These are phyloP conservation scores for Triops cancriformis DNA, from an alignment of 1,140 invertebrate species.

Conservation along the genomic window DNA sequence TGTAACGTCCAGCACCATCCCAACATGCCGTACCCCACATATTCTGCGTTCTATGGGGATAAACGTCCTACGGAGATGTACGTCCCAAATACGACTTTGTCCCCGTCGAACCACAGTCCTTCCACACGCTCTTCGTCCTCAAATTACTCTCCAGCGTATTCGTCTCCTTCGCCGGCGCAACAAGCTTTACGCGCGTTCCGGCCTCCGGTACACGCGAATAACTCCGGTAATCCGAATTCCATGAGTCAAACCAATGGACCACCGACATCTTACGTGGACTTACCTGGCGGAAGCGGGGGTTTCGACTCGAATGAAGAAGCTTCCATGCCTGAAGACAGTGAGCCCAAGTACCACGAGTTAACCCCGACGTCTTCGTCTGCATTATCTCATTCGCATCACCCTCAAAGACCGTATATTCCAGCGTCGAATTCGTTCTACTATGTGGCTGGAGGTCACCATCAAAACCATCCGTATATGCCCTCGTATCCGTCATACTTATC, in stretches of 20 bases:
- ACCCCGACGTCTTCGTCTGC: neutral
- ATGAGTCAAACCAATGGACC: neutral
- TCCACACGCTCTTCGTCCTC: neutral
- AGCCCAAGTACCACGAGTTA: constrained; percentile 4
- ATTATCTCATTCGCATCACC: neutral
- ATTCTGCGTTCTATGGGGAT: neutral
- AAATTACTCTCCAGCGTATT: neutral
- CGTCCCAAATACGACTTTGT: neutral
- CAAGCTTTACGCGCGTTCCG: neutral
- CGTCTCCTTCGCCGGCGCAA: neutral
- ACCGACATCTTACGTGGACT: neutral
- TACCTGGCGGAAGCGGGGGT: neutral
- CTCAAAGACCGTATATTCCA: neutral
- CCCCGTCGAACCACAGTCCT: neutral
- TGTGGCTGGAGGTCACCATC: constrained; percentile 3
- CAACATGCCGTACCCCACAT: neutral
- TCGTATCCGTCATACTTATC: neutral
- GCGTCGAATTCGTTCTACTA: neutral
- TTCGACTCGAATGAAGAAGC: neutral
- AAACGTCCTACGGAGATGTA: neutral
- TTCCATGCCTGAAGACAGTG: neutral
- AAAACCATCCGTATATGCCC: neutral
- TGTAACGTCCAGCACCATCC: neutral
- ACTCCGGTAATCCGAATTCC: neutral
- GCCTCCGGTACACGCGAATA: neutral